Base-by-base conservation (phyloP, 2,888 invertebrate species). In the Apotomis turbidana region DNA sequence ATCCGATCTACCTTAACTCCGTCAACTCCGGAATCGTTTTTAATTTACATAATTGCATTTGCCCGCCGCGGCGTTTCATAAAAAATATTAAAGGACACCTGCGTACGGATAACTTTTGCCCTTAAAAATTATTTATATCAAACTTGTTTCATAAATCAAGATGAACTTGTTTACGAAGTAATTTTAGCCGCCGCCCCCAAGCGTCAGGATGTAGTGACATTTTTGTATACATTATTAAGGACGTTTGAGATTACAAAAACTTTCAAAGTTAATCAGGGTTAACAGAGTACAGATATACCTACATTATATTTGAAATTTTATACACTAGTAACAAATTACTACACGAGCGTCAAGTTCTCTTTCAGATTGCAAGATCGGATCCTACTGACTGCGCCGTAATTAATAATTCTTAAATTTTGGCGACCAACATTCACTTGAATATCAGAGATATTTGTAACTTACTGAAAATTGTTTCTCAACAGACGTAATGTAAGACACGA, bases 101-200 rank as follows among this genome's bases (percentile, higher is more conserved):
- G 92, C 81, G 79, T 79, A 81, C 81, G 78, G 77, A 78, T 86
- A 91, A 91, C 88, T 91, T 93, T 88, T 87, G 88, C 89, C 87
- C 87, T 85, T 87, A 90, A 93, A 91, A 91, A 90, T 86, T 90
- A 90, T 91, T 90, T 90, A 89, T 89, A 84, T 87, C 84, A 81
- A 92, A 93, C 86, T 92, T 93, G 86, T 84, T 88, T 88, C 93
- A 92, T 93, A 93, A 93, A 93, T 93, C 92, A 91, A 81, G 83
- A 83, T 86, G 87, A 91, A 93, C 88, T 93, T 92, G 91, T 91
- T 92, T 92, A 91, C 89, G 79, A 91, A 91, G 93, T 91, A 89
- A 92, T 92, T 88, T 90, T 82, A 82, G 79, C 75, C 78, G 83
- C 79, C 84, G 84, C 85, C 82, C 81, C 8, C 4, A 12, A 52